These are phyloP conservation scores for Orius laevigatus DNA, from an alignment of 1,140 invertebrate genomes.

Conservation along the genomic window DNA sequence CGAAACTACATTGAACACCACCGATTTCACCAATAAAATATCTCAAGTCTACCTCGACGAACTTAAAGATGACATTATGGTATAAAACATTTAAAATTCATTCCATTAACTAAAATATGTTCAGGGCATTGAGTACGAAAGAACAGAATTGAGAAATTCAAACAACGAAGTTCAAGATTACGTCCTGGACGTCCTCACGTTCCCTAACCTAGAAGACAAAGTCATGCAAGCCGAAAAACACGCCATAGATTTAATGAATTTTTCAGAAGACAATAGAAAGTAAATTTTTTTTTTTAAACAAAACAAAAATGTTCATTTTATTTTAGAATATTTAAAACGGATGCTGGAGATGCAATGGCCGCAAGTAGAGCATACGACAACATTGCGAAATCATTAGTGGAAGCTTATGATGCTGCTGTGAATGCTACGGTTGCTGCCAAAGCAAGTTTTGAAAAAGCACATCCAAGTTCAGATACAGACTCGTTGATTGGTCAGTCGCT, in stretches of 20 bases:
- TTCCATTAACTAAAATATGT: neutral
- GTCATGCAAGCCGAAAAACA: too few relatives aligned
- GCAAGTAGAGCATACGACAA: slow-evolving; percentile 68
- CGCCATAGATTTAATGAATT: too few relatives aligned
- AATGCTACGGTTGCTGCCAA: slow-evolving; percentile 44
- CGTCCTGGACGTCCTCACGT: too few relatives aligned
- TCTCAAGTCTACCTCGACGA: slow-evolving; percentile 13
- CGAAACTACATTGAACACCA: slow-evolving; percentile 4
- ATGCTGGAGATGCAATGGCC: slow-evolving; percentile 49
- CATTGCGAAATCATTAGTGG: slow-evolving; percentile 49
- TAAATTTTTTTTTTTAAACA: slow-evolving; percentile 9
- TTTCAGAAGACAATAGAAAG: slow-evolving; percentile 15
- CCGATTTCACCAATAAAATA: slow-evolving; percentile 10
- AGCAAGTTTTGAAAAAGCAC: slow-evolving; percentile 31
- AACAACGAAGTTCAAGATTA: too few relatives aligned
- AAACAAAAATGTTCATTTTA: slow-evolving; percentile 7
- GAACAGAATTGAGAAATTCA: too few relatives aligned
- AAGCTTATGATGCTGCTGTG: slow-evolving; percentile 43
- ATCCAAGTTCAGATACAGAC: neutral
- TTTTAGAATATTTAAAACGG: slow-evolving; percentile 20
- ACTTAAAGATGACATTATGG: slow-evolving; percentile 10
- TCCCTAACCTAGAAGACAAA: too few relatives aligned
- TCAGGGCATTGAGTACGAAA: neutral
- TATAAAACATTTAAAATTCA: neutral
- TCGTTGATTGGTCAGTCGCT: too few relatives aligned